Evolutionary conservation across 1,140 invertebrate genomes (phyloP), one percentile per base, ranked within the genome.

Genomic region (Eumaeus atala): DNA sequence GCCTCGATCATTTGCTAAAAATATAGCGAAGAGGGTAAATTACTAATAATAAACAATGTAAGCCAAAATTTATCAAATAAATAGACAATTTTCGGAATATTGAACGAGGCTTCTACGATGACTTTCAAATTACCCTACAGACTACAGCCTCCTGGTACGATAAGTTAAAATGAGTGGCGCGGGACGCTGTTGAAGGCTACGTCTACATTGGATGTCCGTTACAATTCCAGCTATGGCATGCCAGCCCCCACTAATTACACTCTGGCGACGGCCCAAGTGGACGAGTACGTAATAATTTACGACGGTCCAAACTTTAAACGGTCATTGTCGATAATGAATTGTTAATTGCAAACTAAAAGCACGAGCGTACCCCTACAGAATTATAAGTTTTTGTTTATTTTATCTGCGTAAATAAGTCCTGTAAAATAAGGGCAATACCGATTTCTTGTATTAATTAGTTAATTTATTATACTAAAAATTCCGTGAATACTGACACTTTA

Each of bases 241-340:
- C 64, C 52, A 68, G 68, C 62, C 64, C 59, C 54, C 68, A 76
- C 72, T 84, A 82, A 82, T 84, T 79, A 84, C 69, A 64, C 54
- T 75, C 75, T 84, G 80, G 80, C 77, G 63, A 59, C 57, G 59
- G 38, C 70, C 80, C 80, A 84, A 74, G 62, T 58, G 42, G 61
- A 57, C 67, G 67, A 51, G 17, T 53, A 8, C 11, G 11, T 33
- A 54, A 16, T 44, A 35, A 44, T 9, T 34, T 35, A 54, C 28
- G 37, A 40, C 14, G 40, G 34, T 9, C 48, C 28, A 9, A 34
- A 50, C 48, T 50, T 17, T 34, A 44, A 44, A 12, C 40, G 40
- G 14, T 16, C 14, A 44, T 44, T 44, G 16, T 44, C 40, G 40
- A 14, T 14, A 44, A 40, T 40, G 12, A 16, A 44, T 44, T 17